Evolutionary conservation across 2,797 vertebrate genomes (phyloP), one percentile per base, ranked within the genome.

Genomic region (Dendrocincla fuliginosa): DNA sequence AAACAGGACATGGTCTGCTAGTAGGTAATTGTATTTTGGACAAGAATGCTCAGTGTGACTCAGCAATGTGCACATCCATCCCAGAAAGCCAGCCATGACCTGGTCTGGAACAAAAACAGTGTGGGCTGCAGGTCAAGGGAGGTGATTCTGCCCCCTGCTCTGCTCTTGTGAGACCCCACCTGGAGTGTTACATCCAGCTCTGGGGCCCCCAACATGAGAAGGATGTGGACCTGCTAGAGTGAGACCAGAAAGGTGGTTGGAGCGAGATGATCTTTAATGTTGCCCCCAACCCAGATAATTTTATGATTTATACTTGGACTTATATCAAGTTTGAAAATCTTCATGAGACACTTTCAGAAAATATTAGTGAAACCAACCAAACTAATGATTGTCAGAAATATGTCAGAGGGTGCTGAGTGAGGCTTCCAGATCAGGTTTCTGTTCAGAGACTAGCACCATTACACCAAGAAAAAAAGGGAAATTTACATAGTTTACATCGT

Each of bases 201-300:
- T 76, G 76, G 50, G 30, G 13, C 27, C 22, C 15, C 25, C 70
- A 20, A 17, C 30, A n/a, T 0, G 0, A 28, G 30, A 59, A 1
- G 33, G 42, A 46, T 3, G 6, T 5, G 22, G 49, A 11, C 2
- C 5, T 76, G 15, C 1, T 41, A 23, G 8, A 41, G 18, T 0
- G 1, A 57, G 17, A 5, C 5, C 39, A 32, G 17, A 59, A 18
- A 0, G 19, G 23, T 6, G 24, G 14, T 4, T 64, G 18, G 30
- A 52, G 46, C 5, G 12, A 33, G 7, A 8, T 46, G 6, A 35
- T 9, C 13, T 35, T 41, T 53, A 35, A 24, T 16, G 11, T 28
- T 30, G 5, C 16, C 52, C 63, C 13, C 22, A 64, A 52, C 18
- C 37, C 39, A 76, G 80, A 35, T 2, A 2, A 19, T 52, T 75